Evolutionary conservation across 1,140 invertebrate genomes (phyloP).

Genomic region (Drosophila nasuta): DNA sequence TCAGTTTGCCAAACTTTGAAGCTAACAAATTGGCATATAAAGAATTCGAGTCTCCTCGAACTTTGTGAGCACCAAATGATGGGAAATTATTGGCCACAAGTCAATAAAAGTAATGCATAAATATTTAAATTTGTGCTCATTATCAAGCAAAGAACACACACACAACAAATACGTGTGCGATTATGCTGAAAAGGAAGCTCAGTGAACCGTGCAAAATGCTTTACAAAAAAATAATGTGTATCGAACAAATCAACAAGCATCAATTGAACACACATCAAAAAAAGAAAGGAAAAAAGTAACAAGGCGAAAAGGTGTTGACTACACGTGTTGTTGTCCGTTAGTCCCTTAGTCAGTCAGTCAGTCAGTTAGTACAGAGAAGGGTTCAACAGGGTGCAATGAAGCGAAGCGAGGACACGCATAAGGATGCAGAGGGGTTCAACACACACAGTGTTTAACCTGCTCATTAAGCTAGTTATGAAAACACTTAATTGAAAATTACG

Average conservation of each 20-base stretch:
- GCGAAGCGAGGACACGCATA: constrained; percentile 29
- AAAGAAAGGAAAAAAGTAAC: constrained; percentile 11
- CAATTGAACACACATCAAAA: constrained; percentile 46
- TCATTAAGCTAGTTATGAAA: constrained; percentile 58
- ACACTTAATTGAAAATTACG: constrained; percentile 57
- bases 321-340: constrained; percentile 61
- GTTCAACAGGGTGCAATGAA: constrained; percentile 47
- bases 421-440: constrained; percentile 3
- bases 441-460: constrained; percentile 12
- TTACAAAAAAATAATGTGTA: constrained; percentile 42
- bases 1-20: constrained; percentile 57
- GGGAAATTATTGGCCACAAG: constrained; percentile 56
- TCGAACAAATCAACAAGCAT: constrained; percentile 63
- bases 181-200: constrained; percentile 27
- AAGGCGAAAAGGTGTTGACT: constrained; percentile 60
- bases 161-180: constrained; percentile 18
- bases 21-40: constrained; percentile 39
- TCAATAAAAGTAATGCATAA: constrained; percentile 48
- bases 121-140: constrained; percentile 30
- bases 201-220: constrained; percentile 71
- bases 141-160: constrained; percentile 54
- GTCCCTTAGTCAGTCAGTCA: constrained; percentile 14
- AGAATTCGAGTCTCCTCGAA: constrained; percentile 28
- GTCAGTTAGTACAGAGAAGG: constrained; percentile 21
- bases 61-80: constrained; percentile 39